Conservation (phyloP, 1,140 invertebrate genomes). For the Leptoteleia sp. region DNA sequence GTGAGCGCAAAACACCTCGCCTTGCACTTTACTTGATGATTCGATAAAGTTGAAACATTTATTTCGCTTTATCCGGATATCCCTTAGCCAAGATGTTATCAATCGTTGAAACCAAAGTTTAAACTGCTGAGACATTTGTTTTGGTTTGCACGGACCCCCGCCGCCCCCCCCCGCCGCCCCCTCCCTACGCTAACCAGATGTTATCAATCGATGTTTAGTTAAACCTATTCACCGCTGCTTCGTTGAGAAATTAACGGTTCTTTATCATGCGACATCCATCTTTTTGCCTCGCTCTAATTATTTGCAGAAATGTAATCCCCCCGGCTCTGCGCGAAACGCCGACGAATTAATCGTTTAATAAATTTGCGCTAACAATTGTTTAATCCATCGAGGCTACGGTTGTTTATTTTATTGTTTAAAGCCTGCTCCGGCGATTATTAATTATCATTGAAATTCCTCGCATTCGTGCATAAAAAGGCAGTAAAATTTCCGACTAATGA, state of each 20-base stretch:
- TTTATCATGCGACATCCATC: slow-evolving; percentile 34
- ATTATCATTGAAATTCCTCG: too few relatives aligned
- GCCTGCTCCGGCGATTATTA: too few relatives aligned
- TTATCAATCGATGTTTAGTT: slow-evolving; percentile 57
- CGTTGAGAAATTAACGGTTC: slow-evolving; percentile 22
- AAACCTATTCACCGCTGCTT: slow-evolving; percentile 24
- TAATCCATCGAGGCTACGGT: too few relatives aligned
- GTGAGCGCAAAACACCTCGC: slow-evolving; percentile 15
- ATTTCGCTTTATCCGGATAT: slow-evolving; percentile 42
- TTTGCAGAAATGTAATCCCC: slow-evolving; percentile 1
- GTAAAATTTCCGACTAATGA: too few relatives aligned
- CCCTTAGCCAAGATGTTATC: slow-evolving; percentile 42
- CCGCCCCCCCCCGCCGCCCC: background rate
- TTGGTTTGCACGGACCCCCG: slow-evolving; percentile 35
- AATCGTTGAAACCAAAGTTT: slow-evolving; percentile 57
- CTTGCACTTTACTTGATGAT: slow-evolving; percentile 55
- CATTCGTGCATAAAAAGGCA: too few relatives aligned
- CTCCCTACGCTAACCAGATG: slow-evolving; percentile 28
- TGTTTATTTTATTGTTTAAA: too few relatives aligned
- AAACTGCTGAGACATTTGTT: slow-evolving; percentile 56
- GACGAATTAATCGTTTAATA: too few relatives aligned
- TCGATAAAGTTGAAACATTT: slow-evolving; percentile 60
- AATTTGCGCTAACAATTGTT: too few relatives aligned
- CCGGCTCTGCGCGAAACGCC: too few relatives aligned
- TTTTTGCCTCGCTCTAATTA: slow-evolving; percentile 12